Evolutionary conservation across 2,113 vertebrate genomes (phyloP).

Genomic region (Syrmaticus mikado): DNA sequence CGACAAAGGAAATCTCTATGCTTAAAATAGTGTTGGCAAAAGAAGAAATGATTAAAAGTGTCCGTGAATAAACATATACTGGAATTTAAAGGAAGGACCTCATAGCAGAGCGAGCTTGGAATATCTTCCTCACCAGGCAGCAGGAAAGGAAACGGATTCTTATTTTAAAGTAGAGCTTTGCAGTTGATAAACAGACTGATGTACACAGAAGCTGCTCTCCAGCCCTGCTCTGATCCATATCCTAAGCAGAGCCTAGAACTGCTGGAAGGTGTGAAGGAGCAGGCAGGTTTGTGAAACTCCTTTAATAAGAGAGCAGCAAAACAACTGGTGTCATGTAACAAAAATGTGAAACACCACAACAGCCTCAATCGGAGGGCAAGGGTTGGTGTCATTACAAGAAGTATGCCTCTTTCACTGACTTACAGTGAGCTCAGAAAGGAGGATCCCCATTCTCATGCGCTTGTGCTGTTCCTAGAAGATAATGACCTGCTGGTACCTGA

Average conservation of each 20-base stretch:
- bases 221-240: neutral
- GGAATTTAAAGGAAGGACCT: slow-evolving; percentile 63
- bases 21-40: slow-evolving; percentile 65
- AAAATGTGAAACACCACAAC: neutral
- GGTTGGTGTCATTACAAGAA: neutral
- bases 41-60: slow-evolving; percentile 52
- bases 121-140: slow-evolving; percentile 31
- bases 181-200: slow-evolving; percentile 37
- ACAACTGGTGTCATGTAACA: neutral
- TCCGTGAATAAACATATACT: slow-evolving; percentile 42
- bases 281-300: fast-evolving
- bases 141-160: slow-evolving; percentile 33
- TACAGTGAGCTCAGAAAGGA: neutral
- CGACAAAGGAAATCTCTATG: slow-evolving; percentile 50
- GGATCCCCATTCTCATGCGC: neutral
- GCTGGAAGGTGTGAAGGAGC: fast-evolving
- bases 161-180: neutral
- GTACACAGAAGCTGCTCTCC: neutral
- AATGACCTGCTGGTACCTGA: neutral
- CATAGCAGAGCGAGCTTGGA: slow-evolving; percentile 29
- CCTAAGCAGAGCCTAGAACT: neutral
- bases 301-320: neutral
- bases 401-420: neutral
- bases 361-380: neutral
- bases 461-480: neutral